These are phyloP conservation scores for Diorhabda sublineata DNA, from an alignment of 1,140 invertebrate species.

Conservation along the genomic window DNA sequence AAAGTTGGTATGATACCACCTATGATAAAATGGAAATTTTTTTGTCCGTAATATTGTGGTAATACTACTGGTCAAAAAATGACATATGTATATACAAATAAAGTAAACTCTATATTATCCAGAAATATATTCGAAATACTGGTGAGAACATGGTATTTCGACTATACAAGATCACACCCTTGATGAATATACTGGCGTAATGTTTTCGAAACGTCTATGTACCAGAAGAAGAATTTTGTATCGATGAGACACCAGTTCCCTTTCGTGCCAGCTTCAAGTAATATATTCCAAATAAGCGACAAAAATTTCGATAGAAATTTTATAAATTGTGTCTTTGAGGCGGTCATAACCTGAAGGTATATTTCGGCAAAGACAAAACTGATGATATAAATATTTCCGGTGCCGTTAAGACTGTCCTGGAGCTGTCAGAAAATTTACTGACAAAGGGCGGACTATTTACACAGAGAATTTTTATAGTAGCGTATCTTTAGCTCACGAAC, in stretches of 20 bases:
- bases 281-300: conserved; percentile 9
- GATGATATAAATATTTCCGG: conserved; percentile 2
- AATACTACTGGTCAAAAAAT: background rate
- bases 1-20: too few species aligned
- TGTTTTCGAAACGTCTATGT: conserved; percentile 35
- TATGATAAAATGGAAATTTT: too few species aligned
- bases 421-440: conserved; percentile 18
- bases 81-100: background rate
- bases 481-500: conserved; percentile 44
- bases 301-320: conserved; percentile 8
- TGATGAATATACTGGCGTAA: conserved; percentile 17
- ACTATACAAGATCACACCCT: background rate
- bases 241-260: conserved; percentile 6
- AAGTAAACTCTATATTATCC: background rate
- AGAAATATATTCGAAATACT: conserved; percentile 38
- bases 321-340: background rate
- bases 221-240: conserved; percentile 3
- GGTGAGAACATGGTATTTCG: background rate
- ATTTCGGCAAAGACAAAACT: background rate
- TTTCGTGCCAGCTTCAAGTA: conserved; percentile 1
- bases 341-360: background rate
- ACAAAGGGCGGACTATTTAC: conserved; percentile 22
- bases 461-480: conserved; percentile 46
- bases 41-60: too few species aligned
- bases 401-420: conserved; percentile 11